Evolutionary conservation across 2,113 vertebrate species (phyloP).

Genomic region (Donacobius atricapilla): DNA sequence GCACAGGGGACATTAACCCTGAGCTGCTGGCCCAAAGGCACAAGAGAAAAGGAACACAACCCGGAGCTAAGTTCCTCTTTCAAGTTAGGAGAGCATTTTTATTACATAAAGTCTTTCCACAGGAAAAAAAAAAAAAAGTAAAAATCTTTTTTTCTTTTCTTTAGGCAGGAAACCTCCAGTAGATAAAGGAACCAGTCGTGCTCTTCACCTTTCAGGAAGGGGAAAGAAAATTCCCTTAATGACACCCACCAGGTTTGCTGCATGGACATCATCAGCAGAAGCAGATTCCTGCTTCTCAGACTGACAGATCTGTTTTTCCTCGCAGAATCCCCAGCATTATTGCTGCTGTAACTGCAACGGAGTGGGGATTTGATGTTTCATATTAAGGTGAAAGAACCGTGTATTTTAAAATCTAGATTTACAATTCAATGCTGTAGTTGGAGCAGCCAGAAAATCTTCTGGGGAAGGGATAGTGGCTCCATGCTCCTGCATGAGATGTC

Average conservation of each 20-base stretch:
- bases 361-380: background rate
- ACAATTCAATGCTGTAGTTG: background rate
- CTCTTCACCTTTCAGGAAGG: background rate
- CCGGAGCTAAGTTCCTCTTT: background rate
- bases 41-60: no score
- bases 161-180: background rate
- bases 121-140: background rate
- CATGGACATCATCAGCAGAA: background rate
- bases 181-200: background rate
- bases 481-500: background rate
- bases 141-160: background rate
- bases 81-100: background rate
- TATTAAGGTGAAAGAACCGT: background rate
- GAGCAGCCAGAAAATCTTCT: background rate
- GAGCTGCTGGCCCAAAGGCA: accelerated
- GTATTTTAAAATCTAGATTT: slow-evolving; percentile 12
- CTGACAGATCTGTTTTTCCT: background rate
- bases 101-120: background rate
- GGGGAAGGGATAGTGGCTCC: background rate
- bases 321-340: background rate
- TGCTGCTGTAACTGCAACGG: background rate
- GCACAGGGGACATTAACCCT: background rate
- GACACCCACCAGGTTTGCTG: background rate
- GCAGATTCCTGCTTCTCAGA: background rate
- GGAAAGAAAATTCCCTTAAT: background rate